Base-by-base conservation (phyloP, 2,113 vertebrate genomes). In the Antigone vipio region DNA sequence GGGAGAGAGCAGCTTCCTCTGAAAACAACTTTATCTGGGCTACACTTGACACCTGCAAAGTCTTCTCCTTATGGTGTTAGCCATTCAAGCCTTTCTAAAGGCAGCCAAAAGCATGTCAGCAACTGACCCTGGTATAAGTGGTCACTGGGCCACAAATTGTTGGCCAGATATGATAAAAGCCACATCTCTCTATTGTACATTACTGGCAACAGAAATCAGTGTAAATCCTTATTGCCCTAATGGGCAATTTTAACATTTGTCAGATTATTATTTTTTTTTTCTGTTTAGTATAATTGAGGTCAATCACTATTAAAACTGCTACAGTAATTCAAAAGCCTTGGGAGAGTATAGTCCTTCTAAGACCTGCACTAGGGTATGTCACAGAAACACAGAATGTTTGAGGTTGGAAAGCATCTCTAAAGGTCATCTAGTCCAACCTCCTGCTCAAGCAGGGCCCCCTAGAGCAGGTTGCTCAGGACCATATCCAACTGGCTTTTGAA, bases 141-240 rank as follows among this genome's bases (percentile, higher is more conserved):
- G 32, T 30, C 15, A 34, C 0, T 49, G 18, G 27, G 29, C 3
- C 27, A 35, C 42, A 74, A 69, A 69, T 8, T 50, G 3, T 66
- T 88, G n/a, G 21, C 15, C 18, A 77, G 22, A 21, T 53, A 49
- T 2, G 2, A 49, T 8, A 75, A 85, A 82, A 91, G 27, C 5
- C 45, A 44, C 9, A 69, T 52, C 11, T 56, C 2, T 44, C 11
- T 56, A 12, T 23, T 26, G 9, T 6, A n/a, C 0, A 0, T n/a
- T 38, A 50, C 12, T 40, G 17, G 12, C 7, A 75, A 50, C 5
- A 60, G n/a, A 55, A 78, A 90, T 59, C 6, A 44, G 5, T 27
- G 26, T 38, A 82, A 40, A 67, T 52, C 4, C 3, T 82, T 64
- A 38, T 26, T 69, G 6, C 4, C 24, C 27, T 58, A 2, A 62